Base-by-base conservation (phyloP, 2,888 invertebrate species). In the Aporophyla nigra region DNA sequence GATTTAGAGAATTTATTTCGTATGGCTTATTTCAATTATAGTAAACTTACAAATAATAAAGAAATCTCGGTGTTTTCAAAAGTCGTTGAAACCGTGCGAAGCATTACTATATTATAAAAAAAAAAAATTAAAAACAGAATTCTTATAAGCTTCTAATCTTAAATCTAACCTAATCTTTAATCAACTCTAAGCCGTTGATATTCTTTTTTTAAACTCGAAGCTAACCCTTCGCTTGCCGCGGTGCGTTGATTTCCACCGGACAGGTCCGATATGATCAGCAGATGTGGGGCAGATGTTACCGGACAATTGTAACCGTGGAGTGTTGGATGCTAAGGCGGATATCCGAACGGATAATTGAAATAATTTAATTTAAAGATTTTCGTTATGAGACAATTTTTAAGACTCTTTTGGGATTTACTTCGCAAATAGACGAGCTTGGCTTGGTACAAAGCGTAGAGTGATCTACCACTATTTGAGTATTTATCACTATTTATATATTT, bases 191-290 rank as follows among this genome's bases (percentile, higher is more conserved):
- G 74, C 72, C 78, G 82, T 74, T 76, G 80, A 72, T 72, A 80
- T 84, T 86, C 81, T 83, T 84, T 87, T 87, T 86, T 85, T 80
- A 82, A 40, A 84, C 69, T 80, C 71, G 72, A 74, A 84, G 70
- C 71, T 91, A 94, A 95, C 95, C 95, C 95, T 94, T 94, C 90
- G 86, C 87, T 83, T 78, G 80, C 79, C 43, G 84, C 90, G 88
- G 87, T 88, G 88, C 92, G 88, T 90, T 90, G 93, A 94, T 93
- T 93, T 91, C 90, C 89, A 92, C 91, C 90, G 92, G 93, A 93
- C 95, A 95, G 92, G 93, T 93, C 91, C 92, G 95, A 95, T 96
- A 93, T 94, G 93, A 95, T 96, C 96, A 90, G 85, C 96, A 96
- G 95, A 96, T 96, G 96, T 92, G 90, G 81, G 93, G 94, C 96